A percentile compares a stretch with the other conserved stretches of the same genome.
These are phyloP conservation scores for Scrobipalpa atriplicella DNA, from an alignment of 2,888 invertebrate species.

Conservation along the genomic window DNA sequence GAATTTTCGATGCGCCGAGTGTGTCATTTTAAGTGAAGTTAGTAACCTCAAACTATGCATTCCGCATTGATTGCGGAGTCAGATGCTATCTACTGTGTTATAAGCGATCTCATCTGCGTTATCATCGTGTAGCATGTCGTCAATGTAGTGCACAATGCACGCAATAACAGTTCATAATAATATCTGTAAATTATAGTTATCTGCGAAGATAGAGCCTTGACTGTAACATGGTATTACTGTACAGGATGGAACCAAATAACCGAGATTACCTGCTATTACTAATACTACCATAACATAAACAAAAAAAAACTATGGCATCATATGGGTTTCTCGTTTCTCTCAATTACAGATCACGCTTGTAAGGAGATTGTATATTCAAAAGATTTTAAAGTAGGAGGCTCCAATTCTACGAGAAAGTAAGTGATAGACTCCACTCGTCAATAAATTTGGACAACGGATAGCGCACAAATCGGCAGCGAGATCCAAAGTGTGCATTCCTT, in stretches of 20 bases:
- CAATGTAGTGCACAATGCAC: not conserved
- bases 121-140: slow-evolving; percentile 3
- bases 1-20: too few relatives aligned
- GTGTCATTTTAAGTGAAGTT: too few relatives aligned
- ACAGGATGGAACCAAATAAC: too few relatives aligned
- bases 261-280: too few relatives aligned
- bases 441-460: not conserved
- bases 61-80: slow-evolving; percentile 56
- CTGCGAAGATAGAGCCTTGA: slow-evolving; percentile 50
- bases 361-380: too few relatives aligned
- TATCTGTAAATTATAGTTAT: slow-evolving; percentile 11
- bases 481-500: slow-evolving; percentile 4
- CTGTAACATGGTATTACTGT: not conserved
- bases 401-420: too few relatives aligned
- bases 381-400: too few relatives aligned
- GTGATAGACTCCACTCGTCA: not conserved
- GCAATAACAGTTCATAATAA: slow-evolving; percentile 9
- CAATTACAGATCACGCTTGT: too few relatives aligned
- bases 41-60: too few relatives aligned
- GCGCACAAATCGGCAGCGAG: not conserved
- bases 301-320: too few relatives aligned
- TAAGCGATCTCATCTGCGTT: slow-evolving; percentile 1
- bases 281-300: too few relatives aligned
- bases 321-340: too few relatives aligned
- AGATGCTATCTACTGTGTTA: slow-evolving; percentile 9